A percentile compares a stretch with the other conserved stretches of the same genome.
phyloP scores from a whole-genome alignment of 2,797 vertebrate genomes.

The Characodon lateralis region DNA sequence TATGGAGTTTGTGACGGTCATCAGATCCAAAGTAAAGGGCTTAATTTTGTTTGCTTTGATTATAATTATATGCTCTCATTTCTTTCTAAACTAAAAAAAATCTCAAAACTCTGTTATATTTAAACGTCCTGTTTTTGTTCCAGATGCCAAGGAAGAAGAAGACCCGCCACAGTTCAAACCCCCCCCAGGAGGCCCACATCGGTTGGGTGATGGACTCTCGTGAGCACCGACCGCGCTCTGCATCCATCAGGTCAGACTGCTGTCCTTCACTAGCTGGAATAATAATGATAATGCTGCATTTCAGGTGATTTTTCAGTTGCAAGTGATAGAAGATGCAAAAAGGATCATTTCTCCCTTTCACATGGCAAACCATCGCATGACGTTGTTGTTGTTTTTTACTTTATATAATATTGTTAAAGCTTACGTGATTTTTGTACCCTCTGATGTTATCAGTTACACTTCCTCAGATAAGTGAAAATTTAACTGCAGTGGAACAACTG shows the following conservation, averaged over 20 bases:
- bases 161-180: conserved; percentile 90
- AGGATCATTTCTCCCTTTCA: background rate
- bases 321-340: background rate
- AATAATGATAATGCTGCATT: background rate
- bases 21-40: background rate
- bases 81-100: background rate
- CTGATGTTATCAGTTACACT: background rate
- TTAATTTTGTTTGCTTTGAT: background rate
- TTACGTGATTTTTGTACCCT: background rate
- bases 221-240: conserved; percentile 86
- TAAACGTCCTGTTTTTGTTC: conserved; percentile 7
- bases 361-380: background rate
- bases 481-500: background rate
- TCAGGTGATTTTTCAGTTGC: background rate
- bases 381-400: background rate
- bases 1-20: too few species aligned
- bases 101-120: background rate
- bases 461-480: background rate
- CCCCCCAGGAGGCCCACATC: conserved; percentile 89
- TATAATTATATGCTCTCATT: background rate
- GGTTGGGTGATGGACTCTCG: conserved; percentile 97
- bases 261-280: background rate
- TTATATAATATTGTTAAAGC: background rate
- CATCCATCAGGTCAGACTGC: conserved; percentile 85
- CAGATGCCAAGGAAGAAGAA: conserved; percentile 92